Evolutionary conservation across 2,113 vertebrate genomes (phyloP), one percentile per base, ranked within the genome.

Genomic region (Aptenodytes patagonicus): DNA sequence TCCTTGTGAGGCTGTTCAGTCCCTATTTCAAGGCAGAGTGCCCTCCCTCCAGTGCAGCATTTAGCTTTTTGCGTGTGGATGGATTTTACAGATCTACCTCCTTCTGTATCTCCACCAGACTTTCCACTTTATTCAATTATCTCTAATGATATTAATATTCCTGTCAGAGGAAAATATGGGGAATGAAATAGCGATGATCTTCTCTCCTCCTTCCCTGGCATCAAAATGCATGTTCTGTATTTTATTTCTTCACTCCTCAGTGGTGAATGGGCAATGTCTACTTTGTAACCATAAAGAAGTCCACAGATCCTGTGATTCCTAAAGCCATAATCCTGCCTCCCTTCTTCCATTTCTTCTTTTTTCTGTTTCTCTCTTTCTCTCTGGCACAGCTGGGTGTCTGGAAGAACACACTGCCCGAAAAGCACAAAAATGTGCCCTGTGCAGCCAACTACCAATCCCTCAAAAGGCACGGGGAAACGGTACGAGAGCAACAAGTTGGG

Each of bases 21-120:
- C 90, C 92, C 90, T 40, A 1, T 83, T 96, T 92, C 68, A 85
- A 97, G 95, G 95, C 97, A 97, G 72, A 89, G 64, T 83, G 90
- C 72, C 90, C 94, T 83, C n/a, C 81, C 81, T 89, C 93, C 87
- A 73, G 57, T 17, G 28, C 87, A 69, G 46, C 32, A 29, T 75
- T 86, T n/a, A 62, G 83, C 68, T 81, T 90, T 89, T 46, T 61
- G 76, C 71, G 69, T 44, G 10, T 34, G 78, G 62, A 52, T 89
- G 80, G 77, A 70, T 96, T 93, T 93, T 89, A 92, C 84, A 94
- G 78, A 95, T 12, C 75, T 75, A 38, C 83, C 78, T 86, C 83
- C 94, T 93, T 88, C 91, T 87, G 52, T 64, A 58, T 26, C n/a
- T 87, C 76, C 21, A 76, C 82, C 87, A 83, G 89, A 81, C 93